Base-by-base conservation (phyloP, 1,140 invertebrate genomes). In the Papilio xuthus region DNA sequence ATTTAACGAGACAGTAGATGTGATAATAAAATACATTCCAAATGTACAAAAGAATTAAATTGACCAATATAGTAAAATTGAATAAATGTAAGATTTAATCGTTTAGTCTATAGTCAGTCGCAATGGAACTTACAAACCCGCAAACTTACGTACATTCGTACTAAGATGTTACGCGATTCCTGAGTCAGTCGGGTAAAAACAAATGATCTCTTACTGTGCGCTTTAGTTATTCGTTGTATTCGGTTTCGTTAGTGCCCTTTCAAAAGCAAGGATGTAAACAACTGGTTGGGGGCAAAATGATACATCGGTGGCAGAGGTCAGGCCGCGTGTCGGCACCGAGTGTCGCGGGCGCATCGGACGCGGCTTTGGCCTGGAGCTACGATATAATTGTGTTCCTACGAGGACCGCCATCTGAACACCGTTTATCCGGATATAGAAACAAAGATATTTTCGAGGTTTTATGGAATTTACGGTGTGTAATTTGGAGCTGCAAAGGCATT, bases 341-440 rank as follows among this genome's bases (percentile, higher is more conserved):
- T 67, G 80, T 77, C 80, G 73, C 83, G 50, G 44, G 85, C 86
- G 82, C 83, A 85, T 85, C 81, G 81, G 84, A 86, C 83, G 42
- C 18, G 60, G 13, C 8, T 44, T 50, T 15, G 60, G 86, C 89
- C 83, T 50, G 82, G 78, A 86, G 89, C 78, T 79, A 81, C 77
- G 79, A 82, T 86, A 85, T 90, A 89, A 91, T 91, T 89, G 88
- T 86, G 86, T 69, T 69, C 28, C 28, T 69, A 37, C 20, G 7
- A 37, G 28, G 2, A 37, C 15, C 63, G 13, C 63, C 28, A 69
- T 8, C 20, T 37, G 63, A 18, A 37, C 15, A 37, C 20, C 15
- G 23, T 69, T 69, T 69, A 6, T 37, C 9, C 28, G 63, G 63
- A 69, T 69, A 69, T 18, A 18, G 6, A 13, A 37, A 32, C 15